A percentile compares a stretch with the other conserved stretches of the same genome.
These are phyloP conservation scores for Muntiacus reevesi DNA, from an alignment of 2,113 vertebrate species.

Conservation along the genomic window DNA sequence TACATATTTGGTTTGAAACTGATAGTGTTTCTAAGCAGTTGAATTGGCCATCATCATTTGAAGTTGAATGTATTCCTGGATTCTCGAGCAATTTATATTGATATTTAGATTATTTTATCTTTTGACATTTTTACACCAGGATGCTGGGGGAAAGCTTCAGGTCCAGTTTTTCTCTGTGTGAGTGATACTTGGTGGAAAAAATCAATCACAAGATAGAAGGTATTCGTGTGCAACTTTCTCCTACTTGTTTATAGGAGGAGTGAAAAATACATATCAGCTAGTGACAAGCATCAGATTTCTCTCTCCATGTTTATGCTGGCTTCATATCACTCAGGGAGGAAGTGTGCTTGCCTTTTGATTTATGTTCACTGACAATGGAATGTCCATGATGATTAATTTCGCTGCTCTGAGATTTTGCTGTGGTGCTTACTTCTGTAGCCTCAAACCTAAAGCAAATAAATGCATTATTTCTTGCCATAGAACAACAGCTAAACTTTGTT, in stretches of 20 bases:
- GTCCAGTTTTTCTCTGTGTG: neutral
- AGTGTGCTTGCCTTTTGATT: constrained; percentile 73
- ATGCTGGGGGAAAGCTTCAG: neutral
- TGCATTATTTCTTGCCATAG: constrained; percentile 42
- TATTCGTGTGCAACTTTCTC: constrained; percentile 39
- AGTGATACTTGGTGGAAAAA: constrained; percentile 34
- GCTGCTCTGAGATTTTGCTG: constrained; percentile 52
- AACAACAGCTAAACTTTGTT: constrained; percentile 48
- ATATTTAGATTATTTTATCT: neutral
- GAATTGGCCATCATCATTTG: neutral
- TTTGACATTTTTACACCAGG: neutral
- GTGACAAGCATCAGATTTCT: constrained; percentile 63
- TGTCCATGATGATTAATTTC: constrained; percentile 79
- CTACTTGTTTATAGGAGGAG: constrained; percentile 54
- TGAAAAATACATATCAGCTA: constrained; percentile 51
- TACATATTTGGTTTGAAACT: neutral
- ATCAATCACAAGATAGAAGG: constrained; percentile 67
- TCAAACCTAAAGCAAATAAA: constrained; percentile 69
- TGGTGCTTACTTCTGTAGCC: constrained; percentile 45
- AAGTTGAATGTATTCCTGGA: neutral
- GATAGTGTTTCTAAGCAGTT: neutral
- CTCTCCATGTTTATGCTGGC: constrained; percentile 41
- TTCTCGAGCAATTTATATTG: constrained; percentile 5
- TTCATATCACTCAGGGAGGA: constrained; percentile 53
- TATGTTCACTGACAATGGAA: constrained; percentile 74